Evolutionary conservation across 2,797 vertebrate genomes (phyloP).

Genomic region (Telmatherina bonti): DNA sequence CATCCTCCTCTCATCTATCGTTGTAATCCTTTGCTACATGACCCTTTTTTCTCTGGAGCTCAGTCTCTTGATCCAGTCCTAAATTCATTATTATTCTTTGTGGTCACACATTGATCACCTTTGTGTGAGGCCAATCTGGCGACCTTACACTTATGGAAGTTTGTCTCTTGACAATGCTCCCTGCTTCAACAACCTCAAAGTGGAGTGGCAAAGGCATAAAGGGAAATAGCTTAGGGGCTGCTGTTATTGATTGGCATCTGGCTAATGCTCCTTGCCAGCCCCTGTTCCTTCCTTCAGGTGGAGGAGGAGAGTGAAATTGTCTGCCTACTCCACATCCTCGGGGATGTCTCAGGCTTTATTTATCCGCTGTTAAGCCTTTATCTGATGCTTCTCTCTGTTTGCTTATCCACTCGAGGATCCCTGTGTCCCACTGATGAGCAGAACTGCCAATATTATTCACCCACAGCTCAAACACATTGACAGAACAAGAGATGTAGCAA

Average conservation of each 20-base stretch:
- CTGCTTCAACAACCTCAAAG: conserved; percentile 20
- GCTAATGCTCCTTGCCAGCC: conserved; percentile 21
- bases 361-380: conserved; percentile 5
- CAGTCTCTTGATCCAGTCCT: not conserved
- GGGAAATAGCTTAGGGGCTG: conserved; percentile 29
- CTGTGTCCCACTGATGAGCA: conserved; percentile 15
- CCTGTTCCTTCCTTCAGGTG: conserved; percentile 31
- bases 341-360: conserved; percentile 17
- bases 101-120: conserved; percentile 12
- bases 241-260: conserved; percentile 49
- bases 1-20: not conserved
- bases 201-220: not conserved
- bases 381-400: conserved; percentile 19
- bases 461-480: not conserved
- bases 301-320: conserved; percentile 18
- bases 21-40: not conserved
- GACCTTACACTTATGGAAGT: conserved; percentile 27
- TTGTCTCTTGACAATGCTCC: conserved; percentile 33
- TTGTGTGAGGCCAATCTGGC: conserved; percentile 18
- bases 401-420: conserved; percentile 21
- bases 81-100: conserved; percentile 14
- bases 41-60: not conserved
- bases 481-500: not conserved
- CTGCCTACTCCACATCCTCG: conserved; percentile 18
- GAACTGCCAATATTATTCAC: conserved; percentile 5